Base-by-base conservation (phyloP, 2,797 vertebrate species). In the Clarias fuscus region DNA sequence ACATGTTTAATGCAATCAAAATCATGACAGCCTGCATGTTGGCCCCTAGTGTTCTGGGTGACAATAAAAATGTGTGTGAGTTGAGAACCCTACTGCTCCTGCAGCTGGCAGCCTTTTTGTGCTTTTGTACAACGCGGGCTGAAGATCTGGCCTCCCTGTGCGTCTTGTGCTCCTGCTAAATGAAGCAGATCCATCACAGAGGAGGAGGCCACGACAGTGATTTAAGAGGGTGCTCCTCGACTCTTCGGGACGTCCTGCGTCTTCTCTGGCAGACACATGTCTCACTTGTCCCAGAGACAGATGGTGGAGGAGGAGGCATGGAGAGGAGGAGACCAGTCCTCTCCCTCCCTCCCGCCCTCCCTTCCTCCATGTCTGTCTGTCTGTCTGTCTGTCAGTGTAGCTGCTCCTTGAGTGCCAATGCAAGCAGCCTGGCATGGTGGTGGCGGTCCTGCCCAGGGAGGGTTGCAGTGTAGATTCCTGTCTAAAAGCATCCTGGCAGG, bases 171-270 rank as follows among this genome's bases (percentile, higher is more conserved):
- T 93, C 91, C 80, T 90, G 91, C 94, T 96, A 96, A 96, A 96
- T 96, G 95, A 95, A 95, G 93, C 93, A 95, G 95, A 96, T 96
- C 95, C 95, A 96, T 96, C 96, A 96, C 93, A 85, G 89, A 91
- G 92, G 93, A 95, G 92, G 93, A 92, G 93, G 89, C 91, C 89
- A 92, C 93, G 95, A 95, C 95, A 95, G 93, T 95, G 95, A 96
- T 95, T 94, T 95, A 95, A 95, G 93, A 93, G 91, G 92, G 92
- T 82, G 87, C 84, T 93, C 93, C 93, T 91, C 92, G 93, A 93
- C 92, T 93, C 94, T 93, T 93, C 93, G 92, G 94, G 94, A 86
- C 84, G 93, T 93, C 93, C 91, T 27, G 90, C 90, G 75, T 90
- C 86, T 90, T 83, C 33, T 83, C 87, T 90, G 87, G 91, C 93